Base-by-base conservation (phyloP, 2,113 vertebrate species). In the Acrocephalus arundinaceus region DNA sequence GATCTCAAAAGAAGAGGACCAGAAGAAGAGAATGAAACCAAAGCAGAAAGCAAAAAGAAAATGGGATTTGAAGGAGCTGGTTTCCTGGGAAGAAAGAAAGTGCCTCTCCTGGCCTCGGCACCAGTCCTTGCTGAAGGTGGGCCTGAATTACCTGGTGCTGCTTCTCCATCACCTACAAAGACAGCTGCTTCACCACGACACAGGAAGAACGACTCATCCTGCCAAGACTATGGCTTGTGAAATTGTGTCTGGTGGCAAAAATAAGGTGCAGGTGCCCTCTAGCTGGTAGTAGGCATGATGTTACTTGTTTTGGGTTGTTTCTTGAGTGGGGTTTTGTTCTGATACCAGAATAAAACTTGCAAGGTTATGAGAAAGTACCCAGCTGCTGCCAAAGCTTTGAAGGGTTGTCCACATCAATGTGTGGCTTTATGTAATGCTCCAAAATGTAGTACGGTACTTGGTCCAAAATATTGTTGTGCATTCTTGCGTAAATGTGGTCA, bases 151-250 rank as follows among this genome's bases (percentile, higher is more conserved):
- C 98, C 99, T 14, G 96, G 98, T 55, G 98, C 98, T 0, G 98
- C 99, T 12, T 99, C 99, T 33, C 99, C 98, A 0, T 99, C 99
- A 1, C 99, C 99, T 27, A 99, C 99, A 4, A 99, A 98, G 97
- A 97, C 98, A 48, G 97, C 97, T 59, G 98, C 99, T 12, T 99
- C 99, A 7, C 99, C 99, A 6, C 98, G 99, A 31, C 99, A 99
- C 89, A 98, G 98, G 90, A 99, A 99, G 90, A 97, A 97, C 2
- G 99, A 99, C 49, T 96, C 97, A 13, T 97, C 98, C 14, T 98
- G 98, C 76, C 98, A 98, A 74, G 99, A 99, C 93, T 98, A 98
- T 35, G 98, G 98, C 95, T 96, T 99, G 93, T 99, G 91, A 98
- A 95, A 90, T 70, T 18, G 10, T 45, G 68, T 77, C 86, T 58